These are phyloP conservation scores for Glyptemys insculpta DNA, from an alignment of 2,797 vertebrate species.

Conservation along the genomic window DNA sequence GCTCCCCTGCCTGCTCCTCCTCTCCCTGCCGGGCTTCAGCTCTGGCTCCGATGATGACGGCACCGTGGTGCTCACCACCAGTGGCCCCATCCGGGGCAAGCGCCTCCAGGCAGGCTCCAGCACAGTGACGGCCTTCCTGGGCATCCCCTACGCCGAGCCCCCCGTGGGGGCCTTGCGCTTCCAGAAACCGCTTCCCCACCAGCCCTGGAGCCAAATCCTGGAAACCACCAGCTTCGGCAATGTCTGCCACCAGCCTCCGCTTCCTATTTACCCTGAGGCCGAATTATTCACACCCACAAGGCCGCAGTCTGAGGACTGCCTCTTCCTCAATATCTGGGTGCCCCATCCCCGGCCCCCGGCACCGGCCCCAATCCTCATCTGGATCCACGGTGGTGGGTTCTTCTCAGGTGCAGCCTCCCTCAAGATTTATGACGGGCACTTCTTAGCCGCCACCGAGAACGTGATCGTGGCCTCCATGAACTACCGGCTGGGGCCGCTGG, in stretches of 20 bases:
- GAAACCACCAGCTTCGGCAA: too few relatives aligned
- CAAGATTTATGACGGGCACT: slow-evolving; percentile 79
- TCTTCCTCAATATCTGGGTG: slow-evolving; percentile 86
- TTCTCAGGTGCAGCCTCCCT: slow-evolving; percentile 48
- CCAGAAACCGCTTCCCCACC: not conserved
- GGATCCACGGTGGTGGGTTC: slow-evolving; percentile 86
- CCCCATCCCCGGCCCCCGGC: slow-evolving; percentile 46
- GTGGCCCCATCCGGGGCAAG: too few relatives aligned
- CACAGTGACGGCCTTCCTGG: too few relatives aligned
- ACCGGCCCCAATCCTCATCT: slow-evolving; percentile 78
- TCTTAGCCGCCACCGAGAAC: slow-evolving; percentile 77
- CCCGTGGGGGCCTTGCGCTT: slow-evolving; percentile 77
- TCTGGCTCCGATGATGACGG: too few relatives aligned
- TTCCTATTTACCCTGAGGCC: slow-evolving; percentile 70
- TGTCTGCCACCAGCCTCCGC: slow-evolving; percentile 56
- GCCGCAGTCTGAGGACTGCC: slow-evolving; percentile 83
- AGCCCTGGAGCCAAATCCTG: too few relatives aligned
- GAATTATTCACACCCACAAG: slow-evolving; percentile 84
- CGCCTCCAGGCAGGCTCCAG: too few relatives aligned
- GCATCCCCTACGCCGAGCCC: too few relatives aligned
- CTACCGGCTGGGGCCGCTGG: slow-evolving; percentile 78
- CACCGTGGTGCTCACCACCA: too few relatives aligned
- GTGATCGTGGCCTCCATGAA: slow-evolving; percentile 86
- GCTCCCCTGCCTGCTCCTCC: too few relatives aligned
- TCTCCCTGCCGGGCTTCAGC: too few relatives aligned